A percentile compares a stretch with the other conserved stretches of the same genome.
Conservation (phyloP, 2,113 vertebrate genomes). For the Noctilio leporinus region DNA sequence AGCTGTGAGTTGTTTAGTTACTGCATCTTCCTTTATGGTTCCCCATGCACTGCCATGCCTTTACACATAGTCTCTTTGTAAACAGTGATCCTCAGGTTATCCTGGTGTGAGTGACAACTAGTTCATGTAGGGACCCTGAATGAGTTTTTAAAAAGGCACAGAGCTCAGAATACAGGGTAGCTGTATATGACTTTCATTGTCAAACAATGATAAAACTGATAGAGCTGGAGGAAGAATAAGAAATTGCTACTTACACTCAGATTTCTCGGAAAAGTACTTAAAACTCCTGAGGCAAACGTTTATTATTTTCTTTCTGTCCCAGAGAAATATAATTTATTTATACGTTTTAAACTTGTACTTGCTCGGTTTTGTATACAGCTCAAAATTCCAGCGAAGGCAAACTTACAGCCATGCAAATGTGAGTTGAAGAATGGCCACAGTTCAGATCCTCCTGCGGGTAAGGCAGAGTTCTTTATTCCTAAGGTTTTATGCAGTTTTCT, state of each 20-base stretch:
- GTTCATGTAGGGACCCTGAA: background rate
- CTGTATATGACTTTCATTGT: background rate
- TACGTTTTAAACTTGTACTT: background rate
- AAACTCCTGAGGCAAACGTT: background rate
- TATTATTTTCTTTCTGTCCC: background rate
- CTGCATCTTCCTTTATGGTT: background rate
- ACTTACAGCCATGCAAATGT: background rate
- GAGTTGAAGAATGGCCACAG: background rate
- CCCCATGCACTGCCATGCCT: background rate
- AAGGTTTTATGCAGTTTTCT: background rate
- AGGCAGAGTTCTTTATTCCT: constrained; percentile 15
- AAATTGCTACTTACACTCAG: background rate
- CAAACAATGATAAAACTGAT: background rate
- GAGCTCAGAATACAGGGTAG: background rate
- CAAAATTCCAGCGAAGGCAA: background rate
- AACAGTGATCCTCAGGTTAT: background rate
- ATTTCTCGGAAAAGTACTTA: background rate
- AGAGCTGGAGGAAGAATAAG: background rate
- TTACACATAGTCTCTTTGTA: background rate
- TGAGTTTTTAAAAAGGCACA: background rate
- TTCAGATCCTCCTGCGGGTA: background rate
- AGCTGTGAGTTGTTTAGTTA: background rate
- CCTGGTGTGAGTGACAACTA: background rate
- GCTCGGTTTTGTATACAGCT: background rate
- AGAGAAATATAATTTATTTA: background rate